These are phyloP conservation scores for Gerris lacustris DNA, from an alignment of 2,888 invertebrate genomes.

Conservation along the genomic window DNA sequence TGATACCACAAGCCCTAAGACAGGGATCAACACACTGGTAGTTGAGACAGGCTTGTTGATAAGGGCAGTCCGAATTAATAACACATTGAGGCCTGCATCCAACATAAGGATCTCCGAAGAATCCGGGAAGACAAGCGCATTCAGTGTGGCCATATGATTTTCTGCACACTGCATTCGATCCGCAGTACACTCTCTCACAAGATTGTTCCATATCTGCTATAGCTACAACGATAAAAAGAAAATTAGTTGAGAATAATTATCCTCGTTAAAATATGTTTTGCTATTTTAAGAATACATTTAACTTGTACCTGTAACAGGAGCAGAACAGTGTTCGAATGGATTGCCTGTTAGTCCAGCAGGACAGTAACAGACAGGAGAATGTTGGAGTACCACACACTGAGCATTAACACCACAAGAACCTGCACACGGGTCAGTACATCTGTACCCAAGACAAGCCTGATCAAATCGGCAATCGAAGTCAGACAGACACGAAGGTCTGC, in stretches of 20 bases:
- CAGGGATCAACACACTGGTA: conserved; percentile 69
- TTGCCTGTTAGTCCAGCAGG: conserved; percentile 56
- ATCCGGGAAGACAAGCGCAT: conserved; percentile 61
- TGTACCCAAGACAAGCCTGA: conserved; percentile 59
- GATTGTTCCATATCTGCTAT: conserved; percentile 40
- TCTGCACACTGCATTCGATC: conserved; percentile 57
- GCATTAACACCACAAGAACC: conserved; percentile 68
- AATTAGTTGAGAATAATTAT: conserved; percentile 11
- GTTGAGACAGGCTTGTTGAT: conserved; percentile 59
- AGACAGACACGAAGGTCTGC: conserved; percentile 69
- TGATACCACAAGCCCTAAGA: conserved; percentile 58
- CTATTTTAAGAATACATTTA: no score
- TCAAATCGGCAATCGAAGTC: conserved; percentile 68
- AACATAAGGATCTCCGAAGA: conserved; percentile 65
- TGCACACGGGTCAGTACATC: conserved; percentile 64
- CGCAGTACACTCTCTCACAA: conserved; percentile 44
- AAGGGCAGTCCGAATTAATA: conserved; percentile 62
- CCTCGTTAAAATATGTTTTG: neutral
- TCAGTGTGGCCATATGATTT: conserved; percentile 51
- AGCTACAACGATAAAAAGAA: conserved; percentile 33
- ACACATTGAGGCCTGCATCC: conserved; percentile 71
- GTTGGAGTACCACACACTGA: conserved; percentile 54
- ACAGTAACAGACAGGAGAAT: conserved; percentile 61
- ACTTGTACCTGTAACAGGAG: conserved; percentile 40
- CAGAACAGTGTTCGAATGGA: conserved; percentile 62